Evolutionary conservation across 2,888 invertebrate genomes (phyloP).

Genomic region (Endomychus coccineus): DNA sequence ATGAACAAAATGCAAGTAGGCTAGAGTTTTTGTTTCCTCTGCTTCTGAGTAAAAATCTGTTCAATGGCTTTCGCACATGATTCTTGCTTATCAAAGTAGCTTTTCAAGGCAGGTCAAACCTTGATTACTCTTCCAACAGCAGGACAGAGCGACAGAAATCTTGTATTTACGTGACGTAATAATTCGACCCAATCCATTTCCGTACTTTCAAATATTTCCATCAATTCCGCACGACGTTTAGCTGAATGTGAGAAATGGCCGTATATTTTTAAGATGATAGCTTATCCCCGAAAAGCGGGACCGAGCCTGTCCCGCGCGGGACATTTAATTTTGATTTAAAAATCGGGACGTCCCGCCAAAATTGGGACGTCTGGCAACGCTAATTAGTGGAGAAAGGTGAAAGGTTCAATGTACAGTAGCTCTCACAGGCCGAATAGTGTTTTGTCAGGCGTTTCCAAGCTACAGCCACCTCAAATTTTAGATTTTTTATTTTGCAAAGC

Average conservation of each 20-base stretch:
- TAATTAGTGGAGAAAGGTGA: no score
- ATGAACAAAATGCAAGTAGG: slow-evolving; percentile 7
- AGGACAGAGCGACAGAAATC: slow-evolving; percentile 13
- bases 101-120: slow-evolving; percentile 9
- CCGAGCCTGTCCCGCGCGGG: no score
- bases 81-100: slow-evolving; percentile 9
- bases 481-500: no score
- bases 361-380: no score
- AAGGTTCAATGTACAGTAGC: no score
- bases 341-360: no score
- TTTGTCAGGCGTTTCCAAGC: no score
- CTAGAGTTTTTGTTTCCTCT: slow-evolving; percentile 8
- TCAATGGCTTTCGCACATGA: slow-evolving; percentile 9
- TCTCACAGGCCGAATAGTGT: no score
- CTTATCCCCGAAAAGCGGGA: no score
- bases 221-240: slow-evolving; percentile 12
- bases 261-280: slow-evolving; percentile 15
- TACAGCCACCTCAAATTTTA: no score
- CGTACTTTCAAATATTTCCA: slow-evolving; percentile 10
- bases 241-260: slow-evolving; percentile 13
- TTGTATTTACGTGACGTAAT: slow-evolving; percentile 11
- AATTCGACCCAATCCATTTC: slow-evolving; percentile 13
- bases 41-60: slow-evolving; percentile 7
- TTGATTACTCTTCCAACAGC: slow-evolving; percentile 11
- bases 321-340: no score